These are phyloP conservation scores for Chiridota heheva DNA, from an alignment of 35 echinoderm and acorn worm species.

Conservation along the genomic window DNA sequence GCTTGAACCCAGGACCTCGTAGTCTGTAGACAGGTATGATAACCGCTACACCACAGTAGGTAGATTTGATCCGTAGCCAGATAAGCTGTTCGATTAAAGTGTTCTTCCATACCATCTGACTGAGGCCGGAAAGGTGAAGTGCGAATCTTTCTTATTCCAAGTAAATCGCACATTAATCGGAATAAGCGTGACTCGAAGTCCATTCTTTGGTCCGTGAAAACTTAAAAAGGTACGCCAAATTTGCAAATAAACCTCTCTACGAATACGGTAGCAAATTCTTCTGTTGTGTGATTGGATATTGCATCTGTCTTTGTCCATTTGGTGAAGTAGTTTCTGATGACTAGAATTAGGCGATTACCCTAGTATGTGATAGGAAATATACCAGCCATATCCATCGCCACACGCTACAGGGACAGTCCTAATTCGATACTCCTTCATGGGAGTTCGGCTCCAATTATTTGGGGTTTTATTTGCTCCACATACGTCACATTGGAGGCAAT, in stretches of 20 bases:
- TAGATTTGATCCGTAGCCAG: no score
- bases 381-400: slow-evolving; percentile 19
- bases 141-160: slow-evolving; percentile 7
- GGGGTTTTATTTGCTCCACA: slow-evolving; percentile 48
- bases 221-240: not conserved
- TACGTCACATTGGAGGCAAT: no score
- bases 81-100: no score
- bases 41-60: no score
- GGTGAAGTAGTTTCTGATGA: slow-evolving; percentile 2
- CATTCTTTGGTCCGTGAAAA: not conserved
- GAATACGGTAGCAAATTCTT: not conserved
- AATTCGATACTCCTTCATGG: slow-evolving; percentile 43
- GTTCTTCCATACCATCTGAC: not conserved
- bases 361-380: not conserved
- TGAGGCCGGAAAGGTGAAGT: slow-evolving; percentile 1
- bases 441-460: slow-evolving; percentile 26
- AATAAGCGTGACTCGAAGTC: slow-evolving; percentile 26
- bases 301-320: slow-evolving; percentile 15
- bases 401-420: not conserved
- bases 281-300: not conserved
- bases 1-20: no score
- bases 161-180: not conserved
- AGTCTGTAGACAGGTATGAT: no score
- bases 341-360: slow-evolving; percentile 1
- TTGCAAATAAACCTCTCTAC: slow-evolving; percentile 11